These are phyloP conservation scores for Neolamprologus cancellatus DNA, from an alignment of 2,113 vertebrate species.

Conservation along the genomic window DNA sequence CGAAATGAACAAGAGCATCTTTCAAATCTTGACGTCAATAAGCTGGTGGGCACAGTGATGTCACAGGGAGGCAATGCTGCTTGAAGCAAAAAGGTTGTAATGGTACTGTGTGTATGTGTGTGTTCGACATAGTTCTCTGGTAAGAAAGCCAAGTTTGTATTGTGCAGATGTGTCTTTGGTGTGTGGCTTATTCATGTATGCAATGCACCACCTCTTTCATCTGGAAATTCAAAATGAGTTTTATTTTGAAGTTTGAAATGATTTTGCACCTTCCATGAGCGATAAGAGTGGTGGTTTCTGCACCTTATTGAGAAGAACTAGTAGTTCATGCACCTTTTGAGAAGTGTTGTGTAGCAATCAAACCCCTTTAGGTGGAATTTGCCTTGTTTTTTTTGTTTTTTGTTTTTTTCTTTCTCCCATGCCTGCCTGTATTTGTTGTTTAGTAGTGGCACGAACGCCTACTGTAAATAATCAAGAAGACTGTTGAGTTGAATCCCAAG, in stretches of 20 bases:
- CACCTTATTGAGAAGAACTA: conserved; percentile 73
- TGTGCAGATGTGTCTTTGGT: conserved; percentile 29
- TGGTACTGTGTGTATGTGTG: conserved; percentile 38
- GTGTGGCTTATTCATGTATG: conserved; percentile 31
- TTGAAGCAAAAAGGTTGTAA: not conserved
- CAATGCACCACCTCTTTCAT: conserved; percentile 14
- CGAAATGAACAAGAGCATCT: conserved; percentile 52
- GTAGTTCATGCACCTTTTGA: conserved; percentile 68
- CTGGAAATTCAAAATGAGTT: conserved; percentile 3
- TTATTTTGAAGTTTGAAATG: conserved; percentile 1
- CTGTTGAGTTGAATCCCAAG: conserved; percentile 62
- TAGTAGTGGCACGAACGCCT: conserved; percentile 28
- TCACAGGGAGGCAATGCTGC: conserved; percentile 14
- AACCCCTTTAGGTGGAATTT: conserved; percentile 26
- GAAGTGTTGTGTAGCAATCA: conserved; percentile 49
- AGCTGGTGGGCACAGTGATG: not conserved
- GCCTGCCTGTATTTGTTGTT: conserved; percentile 33
- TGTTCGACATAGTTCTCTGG: conserved; percentile 20
- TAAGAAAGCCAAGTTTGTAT: not conserved
- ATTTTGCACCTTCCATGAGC: conserved; percentile 45
- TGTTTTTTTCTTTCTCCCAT: not conserved
- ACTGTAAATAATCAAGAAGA: conserved; percentile 65
- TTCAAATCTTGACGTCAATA: conserved; percentile 25
- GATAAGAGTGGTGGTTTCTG: conserved; percentile 49
- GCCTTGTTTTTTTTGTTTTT: not conserved